phyloP scores from a whole-genome alignment of 2,888 invertebrate genomes.

The Nemotelus pantherinus region DNA sequence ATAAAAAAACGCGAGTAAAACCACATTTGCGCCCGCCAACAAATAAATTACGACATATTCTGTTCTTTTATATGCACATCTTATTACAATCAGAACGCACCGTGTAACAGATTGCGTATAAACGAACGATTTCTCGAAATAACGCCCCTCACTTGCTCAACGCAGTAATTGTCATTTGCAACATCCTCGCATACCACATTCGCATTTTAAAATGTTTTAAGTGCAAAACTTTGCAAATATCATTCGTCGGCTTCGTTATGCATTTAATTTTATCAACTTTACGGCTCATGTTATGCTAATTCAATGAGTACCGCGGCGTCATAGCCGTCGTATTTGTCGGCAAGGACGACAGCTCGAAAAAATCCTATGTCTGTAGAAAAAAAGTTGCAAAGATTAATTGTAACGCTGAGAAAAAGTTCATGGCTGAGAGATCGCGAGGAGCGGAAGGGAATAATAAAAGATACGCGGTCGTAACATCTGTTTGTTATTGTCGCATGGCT shows the following conservation, averaged over 20 bases:
- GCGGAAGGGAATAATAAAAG: neutral
- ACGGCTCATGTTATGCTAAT: constrained; percentile 37
- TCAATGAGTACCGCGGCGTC: constrained; percentile 16
- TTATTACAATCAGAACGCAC: neutral
- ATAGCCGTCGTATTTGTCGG: constrained; percentile 12
- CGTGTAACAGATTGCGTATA: neutral
- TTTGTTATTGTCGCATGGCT: constrained; percentile 1
- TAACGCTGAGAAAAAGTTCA: neutral
- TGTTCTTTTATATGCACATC: neutral
- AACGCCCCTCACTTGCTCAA: too few species aligned
- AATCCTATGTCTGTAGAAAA: neutral
- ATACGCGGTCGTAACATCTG: neutral
- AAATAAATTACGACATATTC: neutral
- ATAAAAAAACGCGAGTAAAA: neutral
- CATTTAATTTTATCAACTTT: constrained; percentile 40
- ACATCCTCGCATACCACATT: neutral
- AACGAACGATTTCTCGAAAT: neutral
- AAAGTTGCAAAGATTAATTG: constrained; percentile 7
- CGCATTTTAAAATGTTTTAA: constrained; percentile 20
- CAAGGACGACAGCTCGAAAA: neutral
- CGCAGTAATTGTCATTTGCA: neutral
- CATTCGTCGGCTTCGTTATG: neutral
- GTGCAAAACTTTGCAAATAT: constrained; percentile 21
- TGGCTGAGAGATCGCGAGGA: neutral
- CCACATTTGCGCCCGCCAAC: neutral